Evolutionary conservation across 2,797 vertebrate species (phyloP), one percentile per base, ranked within the genome.

Genomic region (Mormyrops boulengeri): DNA sequence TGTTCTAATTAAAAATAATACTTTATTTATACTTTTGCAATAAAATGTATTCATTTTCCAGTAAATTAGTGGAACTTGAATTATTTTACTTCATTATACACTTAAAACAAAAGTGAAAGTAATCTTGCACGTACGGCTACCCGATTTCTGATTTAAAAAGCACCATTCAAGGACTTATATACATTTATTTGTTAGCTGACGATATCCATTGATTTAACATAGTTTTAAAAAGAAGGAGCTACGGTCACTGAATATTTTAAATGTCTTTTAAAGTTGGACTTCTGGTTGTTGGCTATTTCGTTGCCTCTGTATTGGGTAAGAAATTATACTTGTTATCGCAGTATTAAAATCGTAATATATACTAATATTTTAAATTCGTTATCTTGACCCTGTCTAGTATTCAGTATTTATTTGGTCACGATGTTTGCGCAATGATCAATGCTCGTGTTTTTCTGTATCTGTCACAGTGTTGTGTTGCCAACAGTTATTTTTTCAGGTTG

Each of bases 71-170:
- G 41, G 55, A 26, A 22, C 47, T 88, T 62, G 26, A 85, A 26
- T 85, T 85, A 14, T 85, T 85, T 85, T 34, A 80, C 73, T 38
- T 87, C 7, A 34, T 9, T 53, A 57, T 38, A 38, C 11, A 3
- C 7, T 73, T 41, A 92, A 94, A 95, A 82, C 92, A 94, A 95
- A 95, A 96, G 94, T 93, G 95, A 96, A 96, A 96, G 94, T 91
- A 84, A 0, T 4, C n/a, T 3, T 73, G 41, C 38, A 52, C 60
- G 44, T 2, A 88, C 12, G 5, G 30, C 41, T 52, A 49, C 26
- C 2, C 11, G 41, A 12, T 44, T 49, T 19, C 19, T 14, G 38
- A 57, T 26, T 30, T 0, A 82, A 26, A 52, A 5, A 34, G 47
- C 47, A 12, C 26, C 7, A 22, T 84, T 84, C 41, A 34, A 84